Evolutionary conservation across 2,888 invertebrate species (phyloP).

Genomic region (Pimpla rufipes): DNA sequence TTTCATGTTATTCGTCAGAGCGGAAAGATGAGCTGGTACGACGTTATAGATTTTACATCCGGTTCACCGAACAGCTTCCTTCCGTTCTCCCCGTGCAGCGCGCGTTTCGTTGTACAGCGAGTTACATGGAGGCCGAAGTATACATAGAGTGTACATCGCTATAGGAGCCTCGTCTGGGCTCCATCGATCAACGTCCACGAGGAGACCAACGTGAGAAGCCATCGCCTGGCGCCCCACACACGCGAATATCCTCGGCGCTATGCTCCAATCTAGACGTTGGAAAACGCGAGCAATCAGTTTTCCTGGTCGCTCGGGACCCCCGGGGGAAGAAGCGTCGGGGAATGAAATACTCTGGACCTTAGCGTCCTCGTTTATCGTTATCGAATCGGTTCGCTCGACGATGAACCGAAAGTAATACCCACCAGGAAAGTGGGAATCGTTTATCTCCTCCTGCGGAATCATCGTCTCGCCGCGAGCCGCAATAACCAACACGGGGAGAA

Average conservation of each 20-base stretch:
- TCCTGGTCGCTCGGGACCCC: slow-evolving; percentile 38
- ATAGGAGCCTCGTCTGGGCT: slow-evolving; percentile 45
- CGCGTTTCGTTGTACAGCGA: slow-evolving; percentile 41
- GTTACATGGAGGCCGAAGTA: slow-evolving; percentile 39
- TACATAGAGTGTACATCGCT: slow-evolving; percentile 24
- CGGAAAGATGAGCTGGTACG: slow-evolving; percentile 49
- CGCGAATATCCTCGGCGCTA: slow-evolving; percentile 36
- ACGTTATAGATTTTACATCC: slow-evolving; percentile 63
- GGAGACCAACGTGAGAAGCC: slow-evolving; percentile 58
- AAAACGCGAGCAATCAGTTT: slow-evolving; percentile 65
- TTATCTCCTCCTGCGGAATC: slow-evolving; percentile 45
- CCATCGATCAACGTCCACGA: slow-evolving; percentile 66
- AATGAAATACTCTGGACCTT: slow-evolving; percentile 64
- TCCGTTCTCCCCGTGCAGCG: slow-evolving; percentile 48
- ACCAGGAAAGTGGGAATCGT: slow-evolving; percentile 56
- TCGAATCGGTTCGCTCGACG: slow-evolving; percentile 56
- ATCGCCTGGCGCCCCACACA: slow-evolving; percentile 43
- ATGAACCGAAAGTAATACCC: slow-evolving; percentile 52
- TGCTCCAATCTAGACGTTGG: slow-evolving; percentile 63
- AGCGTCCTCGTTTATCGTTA: slow-evolving; percentile 61
- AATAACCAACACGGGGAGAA: slow-evolving; percentile 17
- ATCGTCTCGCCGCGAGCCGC: slow-evolving; percentile 52
- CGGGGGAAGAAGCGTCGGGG: slow-evolving; percentile 43
- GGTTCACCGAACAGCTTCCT: slow-evolving; percentile 52
- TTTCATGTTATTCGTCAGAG: slow-evolving; percentile 45